These are phyloP conservation scores for Exephanes ischioxanthus DNA, from an alignment of 2,888 invertebrate genomes.

Conservation along the genomic window DNA sequence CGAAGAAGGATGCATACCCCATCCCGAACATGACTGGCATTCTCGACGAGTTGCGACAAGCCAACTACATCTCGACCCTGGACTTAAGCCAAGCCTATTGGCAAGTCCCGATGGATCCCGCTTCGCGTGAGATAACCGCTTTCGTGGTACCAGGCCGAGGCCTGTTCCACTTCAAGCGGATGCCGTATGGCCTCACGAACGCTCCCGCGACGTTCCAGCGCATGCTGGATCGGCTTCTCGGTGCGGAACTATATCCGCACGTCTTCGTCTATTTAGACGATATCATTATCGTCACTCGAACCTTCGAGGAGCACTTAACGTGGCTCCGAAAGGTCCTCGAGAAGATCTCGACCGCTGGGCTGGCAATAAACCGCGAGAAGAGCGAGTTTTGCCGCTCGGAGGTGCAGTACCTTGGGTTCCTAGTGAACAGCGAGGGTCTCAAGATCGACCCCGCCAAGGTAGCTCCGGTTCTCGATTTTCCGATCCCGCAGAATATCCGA, in stretches of 20 bases:
- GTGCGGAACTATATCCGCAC: conserved; percentile 54
- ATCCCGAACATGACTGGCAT: too few species aligned
- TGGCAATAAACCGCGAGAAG: too few species aligned
- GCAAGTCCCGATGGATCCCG: conserved; percentile 72
- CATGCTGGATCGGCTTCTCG: conserved; percentile 69
- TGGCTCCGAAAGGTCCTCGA: too few species aligned
- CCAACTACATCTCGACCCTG: conserved; percentile 74
- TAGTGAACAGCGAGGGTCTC: too few species aligned
- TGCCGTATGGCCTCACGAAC: conserved; percentile 75
- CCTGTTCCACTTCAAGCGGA: conserved; percentile 74
- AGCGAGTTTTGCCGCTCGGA: too few species aligned
- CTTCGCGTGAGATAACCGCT: conserved; percentile 72
- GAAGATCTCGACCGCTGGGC: too few species aligned
- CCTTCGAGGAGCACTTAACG: too few species aligned
- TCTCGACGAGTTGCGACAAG: conserved; percentile 73
- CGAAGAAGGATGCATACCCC: too few species aligned
- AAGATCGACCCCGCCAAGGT: too few species aligned
- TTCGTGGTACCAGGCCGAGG: conserved; percentile 64
- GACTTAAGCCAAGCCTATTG: conserved; percentile 75
- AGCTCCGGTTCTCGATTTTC: too few species aligned
- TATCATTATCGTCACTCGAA: conserved; percentile 24
- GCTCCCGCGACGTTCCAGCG: conserved; percentile 63
- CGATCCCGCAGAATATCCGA: too few species aligned
- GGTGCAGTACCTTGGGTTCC: too few species aligned
- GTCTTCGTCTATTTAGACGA: conserved; percentile 39